Conservation (phyloP, 2,797 vertebrate species). For the Melanotaenia parkinsoni region DNA sequence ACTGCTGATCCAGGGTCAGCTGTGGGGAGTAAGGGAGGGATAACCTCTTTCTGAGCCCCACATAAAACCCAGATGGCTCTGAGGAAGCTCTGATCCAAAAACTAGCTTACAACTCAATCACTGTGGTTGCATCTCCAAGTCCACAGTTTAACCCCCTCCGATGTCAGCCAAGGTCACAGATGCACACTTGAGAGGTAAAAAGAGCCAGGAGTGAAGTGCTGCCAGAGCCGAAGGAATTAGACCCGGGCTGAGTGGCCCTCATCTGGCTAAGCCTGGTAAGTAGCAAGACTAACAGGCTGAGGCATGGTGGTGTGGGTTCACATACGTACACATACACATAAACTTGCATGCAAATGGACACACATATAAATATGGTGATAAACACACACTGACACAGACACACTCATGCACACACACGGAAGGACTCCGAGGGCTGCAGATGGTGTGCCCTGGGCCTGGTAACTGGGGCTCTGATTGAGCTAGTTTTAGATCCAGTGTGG, state of each 20-base stretch:
- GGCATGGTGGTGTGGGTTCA: slow-evolving; percentile 72
- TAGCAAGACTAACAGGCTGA: slow-evolving; percentile 81
- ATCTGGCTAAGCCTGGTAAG: slow-evolving; percentile 82
- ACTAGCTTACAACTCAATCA: slow-evolving; percentile 76
- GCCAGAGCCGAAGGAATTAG: slow-evolving; percentile 80
- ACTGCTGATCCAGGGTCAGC: slow-evolving; percentile 80
- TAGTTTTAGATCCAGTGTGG: slow-evolving; percentile 71
- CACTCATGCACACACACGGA: slow-evolving; percentile 52
- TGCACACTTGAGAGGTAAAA: slow-evolving; percentile 73
- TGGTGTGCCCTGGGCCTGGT: slow-evolving; percentile 75
- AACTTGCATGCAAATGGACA: slow-evolving; percentile 50
- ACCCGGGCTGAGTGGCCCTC: slow-evolving; percentile 78
- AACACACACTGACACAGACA: slow-evolving; percentile 56
- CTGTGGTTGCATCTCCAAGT: slow-evolving; percentile 73
- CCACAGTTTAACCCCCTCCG: slow-evolving; percentile 75
- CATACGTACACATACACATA: slow-evolving; percentile 45
- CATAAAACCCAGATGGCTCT: slow-evolving; percentile 76
- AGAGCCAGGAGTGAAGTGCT: slow-evolving; percentile 74
- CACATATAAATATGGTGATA: slow-evolving; percentile 61
- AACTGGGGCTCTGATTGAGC: slow-evolving; percentile 70
- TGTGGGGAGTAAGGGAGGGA: slow-evolving; percentile 74
- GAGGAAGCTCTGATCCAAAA: slow-evolving; percentile 70
- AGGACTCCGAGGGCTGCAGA: slow-evolving; percentile 77
- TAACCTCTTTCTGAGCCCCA: slow-evolving; percentile 72
- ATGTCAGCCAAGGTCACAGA: slow-evolving; percentile 81